Base-by-base conservation (phyloP, 2,113 vertebrate species). In the Melospiza georgiana region DNA sequence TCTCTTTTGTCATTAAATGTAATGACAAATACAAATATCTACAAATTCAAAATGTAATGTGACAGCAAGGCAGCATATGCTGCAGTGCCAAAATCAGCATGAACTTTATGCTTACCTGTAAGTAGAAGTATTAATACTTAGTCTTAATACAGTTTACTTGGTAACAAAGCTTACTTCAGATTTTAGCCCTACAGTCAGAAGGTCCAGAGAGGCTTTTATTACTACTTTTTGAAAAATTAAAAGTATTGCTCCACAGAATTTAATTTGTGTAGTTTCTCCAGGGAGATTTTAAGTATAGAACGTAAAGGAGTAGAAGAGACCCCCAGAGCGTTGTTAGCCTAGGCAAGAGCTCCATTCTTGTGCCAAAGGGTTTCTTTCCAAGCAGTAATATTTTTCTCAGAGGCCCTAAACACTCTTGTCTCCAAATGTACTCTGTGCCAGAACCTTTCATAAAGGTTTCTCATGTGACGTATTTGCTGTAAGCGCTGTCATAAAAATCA, bases 371-470 rank as follows among this genome's bases (percentile, higher is more conserved):
- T 91, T 91, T 95, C 79, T 80, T 94, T 94, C 71, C 28, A 73
- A 94, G 51, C 2, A 2, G 21, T 46, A 52, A 80, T 75, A 55
- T 77, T 85, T 94, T 89, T 82, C 93, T 93, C 89, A 83, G 43
- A 69, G 75, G 71, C 12, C 55, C 63, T 71, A 69, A 90, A 39
- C 61, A 18, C 54, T 94, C 63, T 74, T 85, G 24, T 77, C 55
- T 91, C 51, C n/a, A 63, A 89, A 83, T 46, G 10, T 62, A 49
- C 18, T 74, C 72, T 21, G 33, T 80, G 68, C 51, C 79, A 96
- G 67, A 93, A 90, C 39, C 39, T 88, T 95, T 86, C 55, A 63
- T 80, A 88, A 90, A 77, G 79, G 51, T 93, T 87, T 88, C 88
- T 93, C 63, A n/a, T 61, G 61, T 94, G 91, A 85, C 19, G 3